These are phyloP conservation scores for Pachymerium ferrugineum DNA, from an alignment of 2,888 invertebrate genomes.

Conservation along the genomic window DNA sequence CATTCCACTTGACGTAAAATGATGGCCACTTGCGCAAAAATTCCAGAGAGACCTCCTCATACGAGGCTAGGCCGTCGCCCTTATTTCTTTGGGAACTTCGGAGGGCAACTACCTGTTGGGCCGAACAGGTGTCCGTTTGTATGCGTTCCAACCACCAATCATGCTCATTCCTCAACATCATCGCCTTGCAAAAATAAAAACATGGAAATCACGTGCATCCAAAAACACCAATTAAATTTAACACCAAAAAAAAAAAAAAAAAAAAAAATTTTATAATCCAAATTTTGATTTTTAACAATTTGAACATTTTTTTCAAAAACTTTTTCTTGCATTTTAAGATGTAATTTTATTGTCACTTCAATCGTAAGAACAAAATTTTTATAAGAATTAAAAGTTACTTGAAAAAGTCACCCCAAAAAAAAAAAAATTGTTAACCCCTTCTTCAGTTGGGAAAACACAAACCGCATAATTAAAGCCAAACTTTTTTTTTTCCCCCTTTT, in stretches of 20 bases:
- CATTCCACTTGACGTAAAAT: no score
- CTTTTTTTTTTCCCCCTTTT: neutral
- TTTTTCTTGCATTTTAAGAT: no score
- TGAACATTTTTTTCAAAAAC: no score
- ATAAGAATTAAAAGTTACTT: neutral
- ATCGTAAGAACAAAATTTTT: neutral
- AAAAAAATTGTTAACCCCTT: no score
- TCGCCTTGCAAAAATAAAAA: neutral
- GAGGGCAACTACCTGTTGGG: neutral
- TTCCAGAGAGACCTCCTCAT: no score
- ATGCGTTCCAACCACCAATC: neutral
- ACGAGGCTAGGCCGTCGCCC: slow-evolving; percentile 6
- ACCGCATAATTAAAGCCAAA: neutral
- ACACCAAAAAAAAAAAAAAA: neutral
- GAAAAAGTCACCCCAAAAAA: no score
- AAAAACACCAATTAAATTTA: neutral
- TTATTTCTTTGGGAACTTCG: neutral
- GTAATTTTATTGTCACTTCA: neutral
- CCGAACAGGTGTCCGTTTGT: neutral
- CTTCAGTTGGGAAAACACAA: no score
- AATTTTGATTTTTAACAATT: no score
- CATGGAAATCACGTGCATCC: neutral
- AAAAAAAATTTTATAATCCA: neutral
- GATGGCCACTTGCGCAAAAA: no score
- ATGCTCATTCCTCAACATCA: neutral